phyloP scores from a whole-genome alignment of 53 echinoderm and acorn worm species.

The Holothuria scabra region DNA sequence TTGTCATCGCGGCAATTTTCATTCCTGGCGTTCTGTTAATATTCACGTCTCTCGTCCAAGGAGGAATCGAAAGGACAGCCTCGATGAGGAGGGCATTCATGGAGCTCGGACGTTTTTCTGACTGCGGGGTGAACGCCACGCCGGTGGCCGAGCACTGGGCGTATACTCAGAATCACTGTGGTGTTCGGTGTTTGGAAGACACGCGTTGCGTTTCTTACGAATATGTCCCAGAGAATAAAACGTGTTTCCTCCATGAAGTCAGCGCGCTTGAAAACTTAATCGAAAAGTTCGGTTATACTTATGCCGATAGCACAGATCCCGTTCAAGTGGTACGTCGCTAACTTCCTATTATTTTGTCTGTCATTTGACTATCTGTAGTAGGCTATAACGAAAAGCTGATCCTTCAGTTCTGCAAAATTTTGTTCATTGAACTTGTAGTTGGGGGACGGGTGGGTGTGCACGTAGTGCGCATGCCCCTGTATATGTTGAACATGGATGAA shows the following conservation, averaged over 20 bases:
- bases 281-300: slow-evolving; percentile 70
- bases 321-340: slow-evolving; percentile 54
- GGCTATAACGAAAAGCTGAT: too few relatives aligned
- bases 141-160: slow-evolving; percentile 53
- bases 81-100: slow-evolving; percentile 65
- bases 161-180: slow-evolving; percentile 58
- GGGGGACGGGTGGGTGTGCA: too few relatives aligned
- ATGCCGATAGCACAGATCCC: slow-evolving; percentile 74
- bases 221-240: slow-evolving; percentile 58
- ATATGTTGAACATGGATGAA: too few relatives aligned
- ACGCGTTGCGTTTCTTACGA: slow-evolving; percentile 68
- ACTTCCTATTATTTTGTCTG: too few relatives aligned
- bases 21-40: neutral
- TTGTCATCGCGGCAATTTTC: too few relatives aligned
- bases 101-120: slow-evolving; percentile 72
- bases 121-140: slow-evolving; percentile 69
- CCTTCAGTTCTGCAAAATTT: too few relatives aligned
- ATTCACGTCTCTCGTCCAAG: slow-evolving; percentile 20
- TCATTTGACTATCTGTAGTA: too few relatives aligned
- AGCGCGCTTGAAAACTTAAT: slow-evolving; percentile 61
- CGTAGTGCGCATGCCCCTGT: too few relatives aligned
- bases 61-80: slow-evolving; percentile 54
- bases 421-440: too few relatives aligned
- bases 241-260: slow-evolving; percentile 69
- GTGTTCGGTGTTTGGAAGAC: slow-evolving; percentile 67